Conservation (phyloP, 2,113 vertebrate genomes). For the Crotalus horridus region DNA sequence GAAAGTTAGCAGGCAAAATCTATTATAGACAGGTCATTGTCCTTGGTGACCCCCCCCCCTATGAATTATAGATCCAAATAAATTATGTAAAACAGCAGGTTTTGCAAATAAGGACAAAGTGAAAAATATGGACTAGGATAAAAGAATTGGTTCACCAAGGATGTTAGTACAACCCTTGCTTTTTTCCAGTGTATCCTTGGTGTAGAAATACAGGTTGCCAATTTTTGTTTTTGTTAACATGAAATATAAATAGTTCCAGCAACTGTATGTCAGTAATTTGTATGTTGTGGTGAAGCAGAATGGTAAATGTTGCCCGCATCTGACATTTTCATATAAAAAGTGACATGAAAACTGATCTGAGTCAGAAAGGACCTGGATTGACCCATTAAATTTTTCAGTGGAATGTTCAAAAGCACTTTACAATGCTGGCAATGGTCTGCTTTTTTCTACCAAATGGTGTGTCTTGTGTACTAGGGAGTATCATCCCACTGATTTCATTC, state of each 20-base stretch:
- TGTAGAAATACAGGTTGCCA: neutral
- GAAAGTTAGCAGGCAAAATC: neutral
- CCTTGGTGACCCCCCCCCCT: neutral
- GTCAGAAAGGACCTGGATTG: slow-evolving; percentile 42
- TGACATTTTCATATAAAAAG: neutral
- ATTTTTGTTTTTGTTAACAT: neutral
- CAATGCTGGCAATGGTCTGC: slow-evolving; percentile 32
- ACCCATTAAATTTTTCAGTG: slow-evolving; percentile 49
- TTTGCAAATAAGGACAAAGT: neutral
- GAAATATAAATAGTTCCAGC: neutral
- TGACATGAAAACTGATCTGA: neutral
- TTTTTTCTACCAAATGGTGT: slow-evolving; percentile 28
- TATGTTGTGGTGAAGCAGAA: neutral
- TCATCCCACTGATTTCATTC: slow-evolving; percentile 20
- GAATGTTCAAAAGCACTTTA: slow-evolving; percentile 32
- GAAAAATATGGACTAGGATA: neutral
- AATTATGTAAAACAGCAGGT: neutral
- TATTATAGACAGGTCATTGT: neutral
- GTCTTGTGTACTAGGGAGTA: slow-evolving; percentile 27
- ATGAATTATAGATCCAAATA: neutral
- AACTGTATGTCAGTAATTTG: neutral
- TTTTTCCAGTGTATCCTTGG: neutral
- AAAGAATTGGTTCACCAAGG: neutral
- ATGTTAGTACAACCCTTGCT: neutral
- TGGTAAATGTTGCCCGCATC: neutral